Percentiles rank a stretch among this genome's conserved stretches.
Evolutionary conservation across 1,140 invertebrate species (phyloP).

Genomic region (Sinella curviseta): DNA sequence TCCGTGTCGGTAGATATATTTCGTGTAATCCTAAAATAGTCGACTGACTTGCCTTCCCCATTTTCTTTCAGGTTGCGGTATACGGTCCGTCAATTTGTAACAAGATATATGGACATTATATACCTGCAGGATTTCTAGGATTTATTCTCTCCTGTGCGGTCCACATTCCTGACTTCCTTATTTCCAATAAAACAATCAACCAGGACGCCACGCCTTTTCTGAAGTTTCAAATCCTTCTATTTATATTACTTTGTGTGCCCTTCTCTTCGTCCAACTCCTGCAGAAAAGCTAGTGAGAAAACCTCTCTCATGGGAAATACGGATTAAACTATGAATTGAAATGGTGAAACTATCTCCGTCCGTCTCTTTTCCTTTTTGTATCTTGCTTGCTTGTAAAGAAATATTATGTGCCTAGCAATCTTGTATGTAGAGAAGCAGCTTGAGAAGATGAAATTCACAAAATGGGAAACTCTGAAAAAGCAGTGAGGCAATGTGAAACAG

Average conservation of each 20-base stretch:
- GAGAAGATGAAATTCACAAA: too few relatives aligned
- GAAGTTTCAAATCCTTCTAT: not conserved
- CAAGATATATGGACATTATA: not conserved
- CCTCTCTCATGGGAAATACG: not conserved
- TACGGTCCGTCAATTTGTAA: too few relatives aligned
- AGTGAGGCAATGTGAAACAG: too few relatives aligned
- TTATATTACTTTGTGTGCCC: not conserved
- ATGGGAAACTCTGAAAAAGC: too few relatives aligned
- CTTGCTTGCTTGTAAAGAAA: too few relatives aligned
- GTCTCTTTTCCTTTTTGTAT: not conserved
- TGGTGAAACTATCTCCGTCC: too few relatives aligned
- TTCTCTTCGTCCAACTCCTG: not conserved
- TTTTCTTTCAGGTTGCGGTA: not conserved
- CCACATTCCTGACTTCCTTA: not conserved
- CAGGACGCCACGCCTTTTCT: constrained; percentile 10
- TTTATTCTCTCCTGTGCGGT: not conserved
- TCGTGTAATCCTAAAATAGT: too few relatives aligned
- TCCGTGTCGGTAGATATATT: too few relatives aligned
- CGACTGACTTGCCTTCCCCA: too few relatives aligned
- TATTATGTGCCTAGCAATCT: too few relatives aligned
- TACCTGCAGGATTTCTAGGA: not conserved
- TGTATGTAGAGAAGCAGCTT: too few relatives aligned
- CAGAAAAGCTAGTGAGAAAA: too few relatives aligned
- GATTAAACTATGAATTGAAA: not conserved
- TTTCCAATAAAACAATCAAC: constrained; percentile 8